Percentiles rank a stretch among this genome's conserved stretches.
phyloP scores from a whole-genome alignment of 2,113 vertebrate genomes.

The Lepidothrix coronata region DNA sequence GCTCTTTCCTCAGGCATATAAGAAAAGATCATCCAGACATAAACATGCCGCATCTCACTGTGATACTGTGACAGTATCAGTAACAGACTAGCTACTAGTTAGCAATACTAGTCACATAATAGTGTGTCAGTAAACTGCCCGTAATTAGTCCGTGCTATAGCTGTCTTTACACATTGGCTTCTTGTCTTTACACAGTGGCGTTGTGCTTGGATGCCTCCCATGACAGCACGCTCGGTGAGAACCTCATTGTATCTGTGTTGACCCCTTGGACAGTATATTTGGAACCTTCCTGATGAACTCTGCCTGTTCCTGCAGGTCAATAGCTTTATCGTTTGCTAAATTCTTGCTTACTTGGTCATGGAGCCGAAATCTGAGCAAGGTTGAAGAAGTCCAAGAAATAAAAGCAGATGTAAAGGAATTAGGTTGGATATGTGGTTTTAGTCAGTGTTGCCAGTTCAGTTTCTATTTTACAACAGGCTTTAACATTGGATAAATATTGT shows the following conservation, averaged over 20 bases:
- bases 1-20: neutral
- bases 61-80: neutral
- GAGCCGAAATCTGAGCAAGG: constrained; percentile 19
- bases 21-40: neutral
- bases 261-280: neutral
- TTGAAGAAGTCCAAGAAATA: constrained; percentile 4
- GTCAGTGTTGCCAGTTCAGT: constrained; percentile 16
- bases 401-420: constrained; percentile 45
- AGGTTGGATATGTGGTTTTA: constrained; percentile 36
- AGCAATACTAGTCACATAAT: neutral
- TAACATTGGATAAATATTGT: neutral
- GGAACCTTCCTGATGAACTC: neutral
- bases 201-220: neutral
- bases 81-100: neutral
- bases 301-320: neutral
- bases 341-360: neutral
- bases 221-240: neutral
- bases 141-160: neutral
- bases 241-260: neutral
- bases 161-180: neutral
- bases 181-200: neutral
- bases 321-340: neutral
- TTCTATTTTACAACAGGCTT: constrained; percentile 37
- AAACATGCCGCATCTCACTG: neutral
- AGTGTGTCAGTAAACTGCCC: neutral